These are phyloP conservation scores for Champsocephalus esox DNA, from an alignment of 2,797 vertebrate genomes.

Conservation along the genomic window DNA sequence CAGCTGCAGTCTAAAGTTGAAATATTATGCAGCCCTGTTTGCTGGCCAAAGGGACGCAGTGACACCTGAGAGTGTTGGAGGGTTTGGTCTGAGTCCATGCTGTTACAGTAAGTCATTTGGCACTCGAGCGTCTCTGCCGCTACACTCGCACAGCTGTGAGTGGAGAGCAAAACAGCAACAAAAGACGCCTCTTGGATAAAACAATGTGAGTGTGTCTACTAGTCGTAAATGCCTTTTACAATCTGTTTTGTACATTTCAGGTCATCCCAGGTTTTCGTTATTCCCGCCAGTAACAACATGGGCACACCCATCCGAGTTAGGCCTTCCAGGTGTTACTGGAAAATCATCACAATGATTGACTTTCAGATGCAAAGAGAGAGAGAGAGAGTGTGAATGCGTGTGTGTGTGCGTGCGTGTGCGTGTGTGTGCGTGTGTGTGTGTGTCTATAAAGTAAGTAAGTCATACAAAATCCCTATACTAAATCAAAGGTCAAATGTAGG, in stretches of 20 bases:
- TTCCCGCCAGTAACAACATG: slow-evolving; percentile 22
- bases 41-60: slow-evolving; percentile 38
- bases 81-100: slow-evolving; percentile 69
- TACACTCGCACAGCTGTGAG: slow-evolving; percentile 56
- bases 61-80: slow-evolving; percentile 74
- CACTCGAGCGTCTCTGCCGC: slow-evolving; percentile 47
- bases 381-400: too few species aligned
- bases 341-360: slow-evolving; percentile 41
- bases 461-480: too few species aligned
- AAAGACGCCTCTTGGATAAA: slow-evolving; percentile 12
- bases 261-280: slow-evolving; percentile 37
- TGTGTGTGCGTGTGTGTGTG: too few species aligned
- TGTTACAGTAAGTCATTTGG: slow-evolving; percentile 77
- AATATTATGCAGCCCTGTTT: slow-evolving; percentile 42
- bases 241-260: slow-evolving; percentile 34
- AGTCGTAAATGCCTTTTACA: slow-evolving; percentile 27
- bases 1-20: slow-evolving; percentile 38
- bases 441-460: too few species aligned
- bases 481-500: too few species aligned
- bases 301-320: slow-evolving; percentile 40
- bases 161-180: slow-evolving; percentile 18
- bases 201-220: slow-evolving; percentile 29
- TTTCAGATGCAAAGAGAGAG: slow-evolving; percentile 7
- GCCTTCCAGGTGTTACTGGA: slow-evolving; percentile 60
- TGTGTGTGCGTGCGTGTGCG: too few species aligned